phyloP scores from a whole-genome alignment of 1,140 invertebrate genomes.

The Metaphire vulgaris region DNA sequence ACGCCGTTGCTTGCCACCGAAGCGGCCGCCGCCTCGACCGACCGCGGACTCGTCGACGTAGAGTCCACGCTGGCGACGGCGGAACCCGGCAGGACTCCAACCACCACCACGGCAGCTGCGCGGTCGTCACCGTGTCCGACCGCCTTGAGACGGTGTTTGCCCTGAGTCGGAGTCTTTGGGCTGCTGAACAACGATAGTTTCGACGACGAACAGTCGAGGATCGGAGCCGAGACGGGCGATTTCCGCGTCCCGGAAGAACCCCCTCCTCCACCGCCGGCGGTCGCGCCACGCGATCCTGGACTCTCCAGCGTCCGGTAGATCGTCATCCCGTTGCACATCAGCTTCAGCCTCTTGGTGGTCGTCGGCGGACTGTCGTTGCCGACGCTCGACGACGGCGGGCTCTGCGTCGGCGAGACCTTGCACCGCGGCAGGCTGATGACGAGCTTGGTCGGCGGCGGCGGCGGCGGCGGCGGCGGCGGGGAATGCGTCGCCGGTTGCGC shows the following conservation, averaged over 20 bases:
- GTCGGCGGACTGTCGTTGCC: background rate
- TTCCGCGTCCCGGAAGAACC: too few species aligned
- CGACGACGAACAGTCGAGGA: background rate
- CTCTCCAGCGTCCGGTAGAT: background rate
- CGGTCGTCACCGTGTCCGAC: too few species aligned
- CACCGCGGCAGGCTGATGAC: background rate
- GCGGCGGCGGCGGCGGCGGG: too few species aligned
- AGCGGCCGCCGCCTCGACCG: too few species aligned
- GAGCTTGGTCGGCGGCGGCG: background rate
- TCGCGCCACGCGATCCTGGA: background rate
- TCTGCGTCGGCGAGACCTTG: background rate
- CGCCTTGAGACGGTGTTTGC: background rate
- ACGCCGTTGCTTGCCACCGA: background rate
- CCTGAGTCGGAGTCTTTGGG: background rate
- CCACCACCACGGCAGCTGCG: background rate
- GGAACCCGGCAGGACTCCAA: background rate
- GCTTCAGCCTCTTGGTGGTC: background rate
- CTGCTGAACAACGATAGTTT: background rate
- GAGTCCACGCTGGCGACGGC: background rate
- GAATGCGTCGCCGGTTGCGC: background rate
- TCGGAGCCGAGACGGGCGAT: background rate
- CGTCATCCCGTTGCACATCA: background rate
- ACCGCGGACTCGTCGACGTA: background rate
- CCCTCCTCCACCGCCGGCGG: background rate
- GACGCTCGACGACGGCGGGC: background rate